Evolutionary conservation across 2,797 vertebrate species (phyloP), one percentile per base, ranked within the genome.

Genomic region (Bryconaethiops microstoma): DNA sequence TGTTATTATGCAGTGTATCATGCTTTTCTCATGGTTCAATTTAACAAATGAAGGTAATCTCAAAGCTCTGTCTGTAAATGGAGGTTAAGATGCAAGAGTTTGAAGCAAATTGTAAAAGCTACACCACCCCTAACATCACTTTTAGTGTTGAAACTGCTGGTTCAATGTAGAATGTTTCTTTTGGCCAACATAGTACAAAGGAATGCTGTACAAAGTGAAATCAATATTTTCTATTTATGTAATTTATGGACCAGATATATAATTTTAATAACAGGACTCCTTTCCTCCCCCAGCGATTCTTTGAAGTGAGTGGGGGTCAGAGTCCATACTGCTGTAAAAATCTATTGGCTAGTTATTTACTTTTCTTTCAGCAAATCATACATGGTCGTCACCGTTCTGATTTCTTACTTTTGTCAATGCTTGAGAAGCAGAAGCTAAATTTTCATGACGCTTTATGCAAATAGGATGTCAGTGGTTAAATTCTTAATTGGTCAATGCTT

Each of bases 271-370:
- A 87, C 85, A 79, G 79, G 85, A 91, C 84, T 88, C 5, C 19
- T 64, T 77, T 90, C 86, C 86, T 83, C 86, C 84, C 89, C 86
- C 85, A 83, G 77, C 82, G 82, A 84, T 80, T 85, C 83, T 90
- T 89, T 82, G 86, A 78, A 84, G 83, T 45, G 65, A 82, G 85
- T 86, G 62, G 50, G 87, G 83, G 92, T 90, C 90, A 67, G 86
- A 85, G 90, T 93, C 93, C 92, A 77, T 92, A 93, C 92, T 94
- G 92, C 92, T 94, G 93, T 94, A 92, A 74, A 83, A 85, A 74
- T 91, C 92, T 91, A 88, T 91, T 86, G 90, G 90, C 88, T 88
- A 86, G 89, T 91, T 89, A 91, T 93, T 86, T 88, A 88, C 10
- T 90, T 93, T 93, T 92, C 82, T 91, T 90, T 90, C 77, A 86